phyloP scores from a whole-genome alignment of 2,797 vertebrate genomes.

The Falco naumanni region DNA sequence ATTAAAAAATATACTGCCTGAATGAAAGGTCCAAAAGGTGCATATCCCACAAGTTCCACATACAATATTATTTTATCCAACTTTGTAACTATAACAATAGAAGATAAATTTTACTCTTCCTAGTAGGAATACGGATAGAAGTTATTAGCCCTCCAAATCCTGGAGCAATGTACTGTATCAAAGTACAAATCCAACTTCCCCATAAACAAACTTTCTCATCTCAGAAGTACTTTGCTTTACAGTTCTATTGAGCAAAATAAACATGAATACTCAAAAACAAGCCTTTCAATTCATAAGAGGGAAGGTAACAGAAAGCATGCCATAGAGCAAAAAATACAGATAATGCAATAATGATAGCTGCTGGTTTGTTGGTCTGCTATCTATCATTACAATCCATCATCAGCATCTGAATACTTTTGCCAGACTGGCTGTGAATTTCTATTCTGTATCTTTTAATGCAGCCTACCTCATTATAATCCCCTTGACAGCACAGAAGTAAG shows the following conservation, averaged over 20 bases:
- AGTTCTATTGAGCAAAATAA: neutral
- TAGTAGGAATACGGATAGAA: neutral
- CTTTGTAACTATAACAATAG: neutral
- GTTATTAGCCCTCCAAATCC: neutral
- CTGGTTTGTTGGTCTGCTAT: neutral
- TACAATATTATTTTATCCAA: neutral
- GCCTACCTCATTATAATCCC: neutral
- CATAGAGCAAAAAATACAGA: neutral
- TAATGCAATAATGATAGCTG: neutral
- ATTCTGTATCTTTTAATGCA: neutral
- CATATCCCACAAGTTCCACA: neutral
- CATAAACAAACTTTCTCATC: neutral
- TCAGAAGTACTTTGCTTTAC: neutral
- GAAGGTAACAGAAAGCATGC: neutral
- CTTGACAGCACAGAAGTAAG: conserved; percentile 10
- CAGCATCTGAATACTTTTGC: neutral
- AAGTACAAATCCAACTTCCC: neutral
- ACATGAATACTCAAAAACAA: neutral
- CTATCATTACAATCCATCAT: neutral
- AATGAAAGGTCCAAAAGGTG: neutral
- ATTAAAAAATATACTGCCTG: neutral
- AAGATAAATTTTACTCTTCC: neutral
- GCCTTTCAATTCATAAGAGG: neutral
- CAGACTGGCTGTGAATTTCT: neutral
- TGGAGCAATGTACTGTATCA: neutral